Evolutionary conservation across 2,888 invertebrate genomes (phyloP).

Genomic region (Conistra vaccinii): DNA sequence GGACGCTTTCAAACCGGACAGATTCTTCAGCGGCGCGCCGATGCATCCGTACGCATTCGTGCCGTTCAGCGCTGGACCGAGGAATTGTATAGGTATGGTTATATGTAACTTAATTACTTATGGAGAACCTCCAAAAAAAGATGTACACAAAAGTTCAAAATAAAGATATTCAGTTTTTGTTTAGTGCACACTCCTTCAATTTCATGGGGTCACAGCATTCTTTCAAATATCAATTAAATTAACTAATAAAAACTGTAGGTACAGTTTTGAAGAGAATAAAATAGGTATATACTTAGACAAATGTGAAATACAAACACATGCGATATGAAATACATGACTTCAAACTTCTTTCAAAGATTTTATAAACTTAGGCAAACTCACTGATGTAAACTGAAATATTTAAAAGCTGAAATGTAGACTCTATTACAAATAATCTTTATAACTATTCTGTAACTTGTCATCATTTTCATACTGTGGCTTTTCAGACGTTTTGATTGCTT

Average conservation of each 20-base stretch:
- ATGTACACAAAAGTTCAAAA: neutral
- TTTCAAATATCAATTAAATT: neutral
- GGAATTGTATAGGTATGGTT: slow-evolving; percentile 92
- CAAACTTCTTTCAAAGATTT: neutral
- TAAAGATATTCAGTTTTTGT: neutral
- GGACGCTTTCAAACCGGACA: slow-evolving; percentile 92
- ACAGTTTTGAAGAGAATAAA: neutral
- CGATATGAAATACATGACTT: neutral
- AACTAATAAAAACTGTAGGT: neutral
- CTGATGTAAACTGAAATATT: neutral
- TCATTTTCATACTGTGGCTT: neutral
- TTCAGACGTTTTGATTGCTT: neutral
- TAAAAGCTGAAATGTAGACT: neutral
- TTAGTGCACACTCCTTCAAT: neutral
- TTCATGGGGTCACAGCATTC: neutral
- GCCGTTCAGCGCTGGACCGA: slow-evolving; percentile 92
- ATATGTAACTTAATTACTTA: neutral
- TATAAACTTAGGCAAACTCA: neutral
- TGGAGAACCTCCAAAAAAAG: neutral
- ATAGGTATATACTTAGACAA: no score
- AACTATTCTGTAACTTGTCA: neutral
- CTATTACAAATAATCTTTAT: neutral
- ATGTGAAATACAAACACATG: neutral
- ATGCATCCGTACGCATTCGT: slow-evolving; percentile 92
- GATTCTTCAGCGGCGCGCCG: slow-evolving; percentile 88